Percentiles rank a stretch among this genome's conserved stretches.
phyloP scores from a whole-genome alignment of 1,140 invertebrate species.

The Drosophila sturtevanti region DNA sequence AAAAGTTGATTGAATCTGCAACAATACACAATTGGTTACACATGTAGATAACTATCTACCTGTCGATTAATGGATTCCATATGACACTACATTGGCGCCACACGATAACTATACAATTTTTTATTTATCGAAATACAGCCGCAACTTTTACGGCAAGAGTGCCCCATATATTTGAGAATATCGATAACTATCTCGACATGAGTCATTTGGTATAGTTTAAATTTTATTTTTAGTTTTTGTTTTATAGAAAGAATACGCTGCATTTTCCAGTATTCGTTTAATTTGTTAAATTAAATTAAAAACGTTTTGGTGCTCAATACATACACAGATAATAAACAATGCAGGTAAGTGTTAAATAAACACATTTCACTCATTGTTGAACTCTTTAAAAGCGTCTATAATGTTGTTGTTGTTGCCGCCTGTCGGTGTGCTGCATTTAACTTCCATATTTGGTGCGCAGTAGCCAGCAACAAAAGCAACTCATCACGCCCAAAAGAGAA shows the following conservation, averaged over 20 bases:
- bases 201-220: slow-evolving; percentile 34
- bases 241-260: slow-evolving; percentile 13
- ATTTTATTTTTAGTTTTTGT: slow-evolving; percentile 54
- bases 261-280: background rate
- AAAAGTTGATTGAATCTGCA: background rate
- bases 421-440: slow-evolving; percentile 35
- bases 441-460: slow-evolving; percentile 59
- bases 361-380: background rate
- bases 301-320: background rate
- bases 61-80: too few species aligned
- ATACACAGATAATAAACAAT: slow-evolving; percentile 18
- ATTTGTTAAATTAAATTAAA: slow-evolving; percentile 5
- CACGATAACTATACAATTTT: background rate
- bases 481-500: slow-evolving; percentile 5
- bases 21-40: background rate
- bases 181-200: slow-evolving; percentile 26
- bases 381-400: background rate
- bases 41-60: background rate
- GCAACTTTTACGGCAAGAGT: background rate
- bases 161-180: background rate
- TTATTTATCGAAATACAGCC: background rate
- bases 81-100: too few species aligned
- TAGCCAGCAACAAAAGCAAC: background rate
- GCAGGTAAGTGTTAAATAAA: slow-evolving; percentile 27
- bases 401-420: slow-evolving; percentile 16